Percentiles rank a stretch among this genome's conserved stretches.
phyloP scores from a whole-genome alignment of 2,113 vertebrate species.

The Ptyas mucosa region DNA sequence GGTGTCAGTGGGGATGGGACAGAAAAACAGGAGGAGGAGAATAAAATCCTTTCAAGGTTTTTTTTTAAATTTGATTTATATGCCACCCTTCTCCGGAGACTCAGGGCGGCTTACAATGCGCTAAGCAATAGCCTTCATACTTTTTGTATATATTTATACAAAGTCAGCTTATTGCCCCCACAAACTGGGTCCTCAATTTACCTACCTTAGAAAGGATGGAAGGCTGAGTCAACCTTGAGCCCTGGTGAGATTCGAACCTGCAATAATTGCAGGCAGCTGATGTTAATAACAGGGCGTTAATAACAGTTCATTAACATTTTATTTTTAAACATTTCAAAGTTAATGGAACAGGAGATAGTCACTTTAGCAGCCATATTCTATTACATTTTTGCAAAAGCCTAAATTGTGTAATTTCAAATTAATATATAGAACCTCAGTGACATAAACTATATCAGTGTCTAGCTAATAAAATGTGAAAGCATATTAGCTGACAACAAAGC shows the following conservation, averaged over 20 bases:
- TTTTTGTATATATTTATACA: no score
- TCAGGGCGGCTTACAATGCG: no score
- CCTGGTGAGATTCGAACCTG: no score
- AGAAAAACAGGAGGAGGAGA: conserved; percentile 1
- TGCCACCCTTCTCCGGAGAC: no score
- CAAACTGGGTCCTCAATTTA: no score
- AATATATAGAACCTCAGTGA: conserved; percentile 12
- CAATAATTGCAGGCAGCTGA: no score
- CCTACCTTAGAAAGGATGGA: no score
- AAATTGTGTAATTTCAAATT: not conserved
- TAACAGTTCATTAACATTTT: not conserved
- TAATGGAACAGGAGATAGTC: conserved; percentile 5
- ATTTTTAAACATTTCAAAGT: conserved; percentile 30
- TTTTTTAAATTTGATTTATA: no score
- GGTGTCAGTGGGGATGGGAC: not conserved
- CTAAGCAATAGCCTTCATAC: no score
- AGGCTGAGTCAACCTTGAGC: no score
- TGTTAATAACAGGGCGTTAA: no score
- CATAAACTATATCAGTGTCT: conserved; percentile 7
- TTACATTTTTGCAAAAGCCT: conserved; percentile 17
- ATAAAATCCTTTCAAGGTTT: not conserved
- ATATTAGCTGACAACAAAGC: conserved; percentile 7
- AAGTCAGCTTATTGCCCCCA: no score
- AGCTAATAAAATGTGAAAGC: conserved; percentile 34
- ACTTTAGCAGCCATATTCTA: not conserved